Base-by-base conservation (phyloP, 30 jellyfish, hydroid and myxozoan species). In the Aurelia sp. region DNA sequence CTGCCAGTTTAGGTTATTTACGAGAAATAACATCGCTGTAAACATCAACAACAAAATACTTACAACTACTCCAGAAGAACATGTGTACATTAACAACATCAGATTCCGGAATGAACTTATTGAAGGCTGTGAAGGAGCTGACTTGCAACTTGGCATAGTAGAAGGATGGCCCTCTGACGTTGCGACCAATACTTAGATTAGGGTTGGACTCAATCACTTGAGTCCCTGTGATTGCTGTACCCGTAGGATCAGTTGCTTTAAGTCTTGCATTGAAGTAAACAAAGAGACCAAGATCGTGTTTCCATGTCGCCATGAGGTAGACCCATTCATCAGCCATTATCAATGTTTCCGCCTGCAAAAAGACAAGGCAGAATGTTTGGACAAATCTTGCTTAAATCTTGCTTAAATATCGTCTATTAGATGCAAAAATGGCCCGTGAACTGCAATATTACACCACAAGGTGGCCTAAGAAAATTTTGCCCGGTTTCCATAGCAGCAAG, bases 11-110 rank as follows among this genome's bases (percentile, higher is more conserved):
- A 1, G 10, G 15, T 6, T 44, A 1, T 44, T 44, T 44, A 5
- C 55, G 15, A 44, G 55, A 44, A 10, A 10, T 40, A 3, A 7
- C 15, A 44, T 44, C 55, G 55, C 13, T 5, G 55, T 44, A 44
- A 44, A 44, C 13, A 44, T 66, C 52, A 22, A 7, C 19, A 20
- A 20, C 30, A 3, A 16, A 41, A 58, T 73, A 92, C 98, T 87
- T 73, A 92, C 98, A 92, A 87, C 98, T 92, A 63, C 98, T 92
- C 98, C 98, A 95, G 70, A 96, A 89, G 84, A 90, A 90, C 85
- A 96, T 13, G 95, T 79, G 91, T 30, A 92, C 96, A 66, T 87
- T 91, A 69, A 76, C 40, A 61, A 92, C 78, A 47, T 96, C 97
- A 18, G 96, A 44, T 19, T 78, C 91, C n/a, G 91, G 90, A 0